Conservation (phyloP, 2,888 invertebrate genomes). For the Dynastes maya region DNA sequence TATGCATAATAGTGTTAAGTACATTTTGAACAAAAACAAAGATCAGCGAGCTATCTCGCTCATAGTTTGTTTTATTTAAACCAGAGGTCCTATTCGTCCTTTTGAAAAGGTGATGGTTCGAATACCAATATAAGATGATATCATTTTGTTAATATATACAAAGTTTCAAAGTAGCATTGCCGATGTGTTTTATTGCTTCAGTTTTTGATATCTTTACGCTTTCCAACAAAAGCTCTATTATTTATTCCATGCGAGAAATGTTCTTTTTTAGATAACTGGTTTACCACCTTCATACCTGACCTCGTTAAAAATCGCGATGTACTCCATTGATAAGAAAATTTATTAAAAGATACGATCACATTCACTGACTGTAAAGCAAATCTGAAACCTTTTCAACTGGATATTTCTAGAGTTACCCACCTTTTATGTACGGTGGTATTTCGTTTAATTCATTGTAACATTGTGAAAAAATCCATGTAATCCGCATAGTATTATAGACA, state of each 20-base stretch:
- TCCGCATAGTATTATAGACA: constrained; percentile 34
- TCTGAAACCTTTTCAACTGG: background rate
- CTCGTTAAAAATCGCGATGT: background rate
- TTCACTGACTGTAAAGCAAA: background rate
- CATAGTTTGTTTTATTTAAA: too few relatives aligned
- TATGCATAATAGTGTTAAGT: too few relatives aligned
- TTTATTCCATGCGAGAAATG: background rate
- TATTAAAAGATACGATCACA: constrained; percentile 6
- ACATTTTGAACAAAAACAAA: too few relatives aligned
- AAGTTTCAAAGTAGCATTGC: too few relatives aligned
- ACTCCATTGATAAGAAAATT: background rate
- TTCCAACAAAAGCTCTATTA: background rate
- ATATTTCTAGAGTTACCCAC: background rate
- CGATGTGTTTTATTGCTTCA: too few relatives aligned
- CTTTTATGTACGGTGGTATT: constrained; percentile 5
- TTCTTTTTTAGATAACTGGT: background rate
- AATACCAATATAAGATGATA: too few relatives aligned
- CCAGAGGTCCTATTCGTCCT: too few relatives aligned
- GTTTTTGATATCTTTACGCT: background rate
- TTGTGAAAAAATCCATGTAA: constrained; percentile 34
- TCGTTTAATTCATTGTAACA: constrained; percentile 33
- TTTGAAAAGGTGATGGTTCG: too few relatives aligned
- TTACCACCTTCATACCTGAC: background rate
- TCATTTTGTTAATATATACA: too few relatives aligned
- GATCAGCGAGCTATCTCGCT: too few relatives aligned